phyloP scores from a whole-genome alignment of 2,113 vertebrate species.

The Thalassarche chlororhynchos region DNA sequence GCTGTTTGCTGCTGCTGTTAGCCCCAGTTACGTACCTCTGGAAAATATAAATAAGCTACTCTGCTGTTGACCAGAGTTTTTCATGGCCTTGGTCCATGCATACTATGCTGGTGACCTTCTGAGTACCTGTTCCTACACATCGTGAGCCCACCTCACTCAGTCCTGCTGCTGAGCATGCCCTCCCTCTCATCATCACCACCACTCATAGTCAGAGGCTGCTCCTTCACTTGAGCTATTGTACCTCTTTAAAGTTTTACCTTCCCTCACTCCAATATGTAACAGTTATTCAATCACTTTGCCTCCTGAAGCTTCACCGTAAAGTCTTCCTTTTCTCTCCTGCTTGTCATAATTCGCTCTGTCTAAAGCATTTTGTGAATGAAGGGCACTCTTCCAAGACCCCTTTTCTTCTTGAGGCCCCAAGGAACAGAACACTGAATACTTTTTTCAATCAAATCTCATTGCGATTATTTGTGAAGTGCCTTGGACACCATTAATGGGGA shows the following conservation, averaged over 20 bases:
- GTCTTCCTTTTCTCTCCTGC: not conserved
- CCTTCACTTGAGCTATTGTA: not conserved
- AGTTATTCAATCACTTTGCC: not conserved
- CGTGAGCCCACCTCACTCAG: not conserved
- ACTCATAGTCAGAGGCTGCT: not conserved
- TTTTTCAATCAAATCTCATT: constrained; percentile 7
- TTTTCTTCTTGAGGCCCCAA: not conserved
- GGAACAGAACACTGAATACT: not conserved
- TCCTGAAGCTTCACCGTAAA: not conserved
- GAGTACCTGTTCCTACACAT: not conserved
- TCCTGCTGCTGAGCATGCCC: not conserved
- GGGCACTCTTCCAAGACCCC: not conserved
- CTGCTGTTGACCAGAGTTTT: not conserved
- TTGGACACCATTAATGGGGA: not conserved
- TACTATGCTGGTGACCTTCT: not conserved
- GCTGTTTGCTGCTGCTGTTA: not conserved
- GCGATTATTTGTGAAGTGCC: not conserved
- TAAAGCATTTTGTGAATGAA: not conserved
- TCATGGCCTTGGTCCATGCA: not conserved
- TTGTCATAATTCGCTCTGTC: not conserved
- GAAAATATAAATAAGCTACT: not conserved
- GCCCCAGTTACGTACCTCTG: not conserved
- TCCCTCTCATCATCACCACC: not conserved
- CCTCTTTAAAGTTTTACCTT: not conserved
- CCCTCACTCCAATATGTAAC: not conserved